A percentile compares a stretch with the other conserved stretches of the same genome.
Conservation (phyloP, 2,888 invertebrate species). For the Scaptomyza caliginosa region DNA sequence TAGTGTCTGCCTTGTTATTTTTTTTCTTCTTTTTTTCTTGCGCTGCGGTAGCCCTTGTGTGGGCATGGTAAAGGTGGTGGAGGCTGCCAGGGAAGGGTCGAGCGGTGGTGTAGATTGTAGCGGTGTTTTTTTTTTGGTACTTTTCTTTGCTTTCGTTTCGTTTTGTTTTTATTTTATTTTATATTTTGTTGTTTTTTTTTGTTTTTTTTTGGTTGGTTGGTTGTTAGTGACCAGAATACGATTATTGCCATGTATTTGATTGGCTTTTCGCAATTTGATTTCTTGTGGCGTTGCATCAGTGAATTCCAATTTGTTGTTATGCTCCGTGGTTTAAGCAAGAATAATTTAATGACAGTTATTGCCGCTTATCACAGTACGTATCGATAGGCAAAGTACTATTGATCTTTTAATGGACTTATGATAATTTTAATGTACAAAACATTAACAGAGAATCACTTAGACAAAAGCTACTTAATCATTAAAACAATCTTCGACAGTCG, state of each 20-base stretch:
- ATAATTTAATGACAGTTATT: too few relatives aligned
- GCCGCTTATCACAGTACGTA: not conserved
- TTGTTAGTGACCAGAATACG: slow-evolving; percentile 52
- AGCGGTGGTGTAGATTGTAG: not conserved
- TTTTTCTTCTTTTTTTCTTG: slow-evolving; percentile 63
- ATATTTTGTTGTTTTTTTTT: not conserved
- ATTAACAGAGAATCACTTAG: too few relatives aligned
- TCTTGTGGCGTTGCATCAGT: slow-evolving; percentile 39
- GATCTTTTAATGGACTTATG: too few relatives aligned
- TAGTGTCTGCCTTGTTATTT: slow-evolving; percentile 67
- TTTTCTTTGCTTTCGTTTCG: not conserved
- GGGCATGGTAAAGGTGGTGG: not conserved
- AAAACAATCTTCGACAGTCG: not conserved
- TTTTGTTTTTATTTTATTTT: slow-evolving; percentile 4
- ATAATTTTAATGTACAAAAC: too few relatives aligned
- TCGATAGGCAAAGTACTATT: too few relatives aligned
- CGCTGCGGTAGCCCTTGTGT: slow-evolving; percentile 30
- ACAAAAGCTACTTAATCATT: too few relatives aligned
- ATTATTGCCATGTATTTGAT: slow-evolving; percentile 57
- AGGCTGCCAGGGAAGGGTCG: not conserved
- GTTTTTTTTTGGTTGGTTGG: not conserved
- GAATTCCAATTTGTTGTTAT: slow-evolving; percentile 42
- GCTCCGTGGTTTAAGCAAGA: too few relatives aligned
- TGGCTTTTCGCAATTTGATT: slow-evolving; percentile 50
- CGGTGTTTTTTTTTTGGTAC: not conserved